Evolutionary conservation across 2,113 vertebrate genomes (phyloP).

Genomic region (Acanthochromis polyacanthus): DNA sequence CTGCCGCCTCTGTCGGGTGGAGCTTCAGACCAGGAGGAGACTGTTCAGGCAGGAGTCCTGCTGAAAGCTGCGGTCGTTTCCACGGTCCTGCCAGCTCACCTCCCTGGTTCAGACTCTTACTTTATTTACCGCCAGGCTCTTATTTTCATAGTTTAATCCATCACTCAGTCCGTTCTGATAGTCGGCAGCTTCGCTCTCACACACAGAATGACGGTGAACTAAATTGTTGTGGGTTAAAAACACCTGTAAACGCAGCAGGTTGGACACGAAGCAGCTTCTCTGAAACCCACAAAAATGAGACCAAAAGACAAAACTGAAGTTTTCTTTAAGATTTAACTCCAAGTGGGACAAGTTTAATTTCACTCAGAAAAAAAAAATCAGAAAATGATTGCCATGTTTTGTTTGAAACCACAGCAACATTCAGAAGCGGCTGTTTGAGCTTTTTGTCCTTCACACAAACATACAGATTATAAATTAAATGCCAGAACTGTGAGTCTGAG

Average conservation of each 20-base stretch:
- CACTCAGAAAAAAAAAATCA: background rate
- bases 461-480: too few species aligned
- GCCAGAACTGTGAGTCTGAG: too few species aligned
- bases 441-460: background rate
- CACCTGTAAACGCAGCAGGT: background rate
- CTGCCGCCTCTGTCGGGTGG: background rate
- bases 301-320: background rate
- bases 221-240: background rate
- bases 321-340: background rate
- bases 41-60: background rate
- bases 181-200: background rate
- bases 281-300: background rate
- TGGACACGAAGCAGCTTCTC: background rate
- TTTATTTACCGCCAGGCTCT: constrained; percentile 17
- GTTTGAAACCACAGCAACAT: background rate
- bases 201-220: background rate
- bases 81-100: too few species aligned
- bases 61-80: too few species aligned
- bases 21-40: background rate
- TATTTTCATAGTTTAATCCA: constrained; percentile 35
- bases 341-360: background rate
- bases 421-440: background rate
- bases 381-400: background rate
- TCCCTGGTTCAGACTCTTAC: constrained; percentile 20
- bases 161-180: background rate